Evolutionary conservation across 2,797 vertebrate species (phyloP).

Genomic region (Myiotriccus ornatus): DNA sequence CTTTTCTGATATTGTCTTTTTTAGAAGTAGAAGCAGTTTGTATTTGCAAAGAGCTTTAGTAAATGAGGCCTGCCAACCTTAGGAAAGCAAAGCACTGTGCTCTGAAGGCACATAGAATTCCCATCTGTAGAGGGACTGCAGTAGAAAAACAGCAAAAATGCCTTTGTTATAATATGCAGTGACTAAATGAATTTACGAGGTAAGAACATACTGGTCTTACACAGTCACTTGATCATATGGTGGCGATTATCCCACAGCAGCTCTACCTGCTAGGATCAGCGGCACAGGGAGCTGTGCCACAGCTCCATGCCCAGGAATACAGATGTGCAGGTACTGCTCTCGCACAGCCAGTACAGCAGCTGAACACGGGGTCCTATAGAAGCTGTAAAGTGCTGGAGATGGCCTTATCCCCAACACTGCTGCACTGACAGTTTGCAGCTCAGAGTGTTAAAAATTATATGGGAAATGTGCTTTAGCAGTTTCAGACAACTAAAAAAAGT

Average conservation of each 20-base stretch:
- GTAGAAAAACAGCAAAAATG: background rate
- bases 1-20: background rate
- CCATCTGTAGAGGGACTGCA: background rate
- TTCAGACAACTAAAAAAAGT: background rate
- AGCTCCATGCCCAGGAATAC: background rate
- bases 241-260: background rate
- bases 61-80: background rate
- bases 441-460: background rate
- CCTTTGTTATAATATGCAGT: background rate
- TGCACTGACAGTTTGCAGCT: background rate
- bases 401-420: background rate
- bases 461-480: background rate
- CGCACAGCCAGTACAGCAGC: background rate
- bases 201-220: fast-evolving
- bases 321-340: background rate
- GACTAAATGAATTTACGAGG: background rate
- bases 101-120: background rate
- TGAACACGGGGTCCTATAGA: fast-evolving
- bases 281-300: background rate
- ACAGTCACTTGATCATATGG: background rate
- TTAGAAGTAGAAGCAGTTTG: background rate
- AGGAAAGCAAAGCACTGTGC: background rate
- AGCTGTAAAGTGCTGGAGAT: background rate
- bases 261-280: background rate
- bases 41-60: background rate